These are phyloP conservation scores for Micronisus gabar DNA, from an alignment of 2,113 vertebrate species.

Conservation along the genomic window DNA sequence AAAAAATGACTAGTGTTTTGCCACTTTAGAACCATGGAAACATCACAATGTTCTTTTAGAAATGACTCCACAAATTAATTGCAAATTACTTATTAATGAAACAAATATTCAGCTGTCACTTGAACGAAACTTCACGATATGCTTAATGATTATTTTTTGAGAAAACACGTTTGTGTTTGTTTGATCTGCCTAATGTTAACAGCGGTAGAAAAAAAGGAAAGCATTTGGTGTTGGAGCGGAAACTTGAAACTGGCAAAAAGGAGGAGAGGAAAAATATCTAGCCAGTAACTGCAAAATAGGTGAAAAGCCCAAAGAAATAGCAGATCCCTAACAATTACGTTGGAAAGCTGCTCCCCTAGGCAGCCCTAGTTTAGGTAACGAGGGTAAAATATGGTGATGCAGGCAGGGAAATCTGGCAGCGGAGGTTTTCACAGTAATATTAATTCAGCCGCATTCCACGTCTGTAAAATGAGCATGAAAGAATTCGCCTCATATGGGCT, in stretches of 20 bases:
- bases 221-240: not conserved
- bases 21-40: constrained; percentile 46
- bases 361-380: not conserved
- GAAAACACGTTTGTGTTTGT: constrained; percentile 58
- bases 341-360: not conserved
- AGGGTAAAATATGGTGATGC: not conserved
- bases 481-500: accelerated
- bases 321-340: not conserved
- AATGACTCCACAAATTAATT: constrained; percentile 63
- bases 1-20: constrained; percentile 10
- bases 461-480: not conserved
- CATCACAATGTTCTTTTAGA: constrained; percentile 34
- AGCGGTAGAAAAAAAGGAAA: not conserved
- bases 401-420: not conserved
- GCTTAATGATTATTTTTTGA: constrained; percentile 64
- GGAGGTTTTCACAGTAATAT: not conserved
- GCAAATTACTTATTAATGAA: constrained; percentile 71
- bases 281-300: not conserved
- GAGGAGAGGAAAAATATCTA: not conserved
- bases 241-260: constrained; percentile 26
- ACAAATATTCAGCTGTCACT: constrained; percentile 69
- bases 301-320: not conserved
- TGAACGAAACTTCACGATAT: constrained; percentile 17
- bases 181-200: constrained; percentile 60
- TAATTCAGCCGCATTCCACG: accelerated